Evolutionary conservation across 2,113 vertebrate genomes (phyloP), one percentile per base, ranked within the genome.

Genomic region (Lichenostomus cassidix): DNA sequence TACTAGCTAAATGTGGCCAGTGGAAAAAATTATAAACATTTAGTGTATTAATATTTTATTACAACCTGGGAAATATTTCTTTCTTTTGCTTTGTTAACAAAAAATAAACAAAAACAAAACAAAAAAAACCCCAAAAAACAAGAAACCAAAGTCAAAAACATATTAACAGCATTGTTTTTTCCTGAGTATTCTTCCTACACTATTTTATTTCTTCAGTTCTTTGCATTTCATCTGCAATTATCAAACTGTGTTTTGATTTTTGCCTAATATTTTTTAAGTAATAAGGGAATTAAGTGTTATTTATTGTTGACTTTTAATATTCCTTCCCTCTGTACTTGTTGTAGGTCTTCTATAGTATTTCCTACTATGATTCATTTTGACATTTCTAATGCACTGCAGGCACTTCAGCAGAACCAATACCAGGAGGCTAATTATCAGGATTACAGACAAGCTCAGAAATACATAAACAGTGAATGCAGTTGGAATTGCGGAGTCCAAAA

Each of bases 1-100:
- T 95, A 96, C 84, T 95, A 94, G 94, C 56, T 94, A 97, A 98
- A 98, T 53, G 64, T 95, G 96, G 96, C 92, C 88, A 87, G 77
- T 91, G 87, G 94, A 96, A 46, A 73, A 85, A 58, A 89, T 41
- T 85, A 75, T 50, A 68, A 96, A 39, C 55, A 89, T 87, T 92
- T 96, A 95, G 69, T 77, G 49, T 88, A 94, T 94, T 96, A 93
- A 94, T 93, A 96, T 96, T 97, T 97, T 89, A 76, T 96, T 96
- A 93, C 87, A 96, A 94, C 94, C 53, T 79, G 39, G 64, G 74
- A 62, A 91, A 79, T 23, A 19, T 91, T 89, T 76, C 12, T 85
- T 92, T 70, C n/a, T 83, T 96, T 84, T 89, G 31, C 22, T 58
- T 93, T 96, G 88, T 82, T 85, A 75, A 74, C 58, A 37, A 35